Conservation (phyloP, 2,113 vertebrate genomes). For the Emydura subglobosa region DNA sequence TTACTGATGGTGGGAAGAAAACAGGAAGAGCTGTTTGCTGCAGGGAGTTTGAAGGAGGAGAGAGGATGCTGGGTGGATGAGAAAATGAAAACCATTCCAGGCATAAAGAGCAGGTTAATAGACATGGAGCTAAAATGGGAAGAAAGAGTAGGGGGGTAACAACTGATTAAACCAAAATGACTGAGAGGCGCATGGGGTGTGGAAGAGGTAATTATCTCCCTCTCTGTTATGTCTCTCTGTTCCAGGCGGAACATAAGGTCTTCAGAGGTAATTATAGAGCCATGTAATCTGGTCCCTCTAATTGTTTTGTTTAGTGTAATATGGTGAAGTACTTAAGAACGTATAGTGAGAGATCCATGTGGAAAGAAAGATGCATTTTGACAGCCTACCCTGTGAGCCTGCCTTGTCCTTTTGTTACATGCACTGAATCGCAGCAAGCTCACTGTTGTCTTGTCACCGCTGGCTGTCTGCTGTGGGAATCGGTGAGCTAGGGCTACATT, state of each 20-base stretch:
- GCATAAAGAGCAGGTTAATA: slow-evolving; percentile 16
- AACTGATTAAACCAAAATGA: background rate
- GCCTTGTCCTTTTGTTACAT: background rate
- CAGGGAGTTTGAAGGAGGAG: background rate
- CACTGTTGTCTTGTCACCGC: background rate
- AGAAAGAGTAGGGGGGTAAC: slow-evolving; percentile 8
- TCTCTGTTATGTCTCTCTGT: background rate
- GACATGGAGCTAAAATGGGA: background rate
- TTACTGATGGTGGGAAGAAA: background rate
- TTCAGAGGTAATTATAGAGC: slow-evolving; percentile 35
- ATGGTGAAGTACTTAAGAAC: slow-evolving; percentile 33
- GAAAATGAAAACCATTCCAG: background rate
- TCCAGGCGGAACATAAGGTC: background rate
- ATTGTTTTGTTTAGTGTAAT: slow-evolving; percentile 34
- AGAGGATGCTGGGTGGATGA: background rate
- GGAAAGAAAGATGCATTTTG: background rate
- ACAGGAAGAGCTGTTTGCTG: background rate
- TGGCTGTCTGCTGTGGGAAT: background rate
- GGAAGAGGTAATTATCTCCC: background rate
- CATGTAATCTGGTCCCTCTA: slow-evolving; percentile 30
- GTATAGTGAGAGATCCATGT: background rate
- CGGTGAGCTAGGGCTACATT: background rate
- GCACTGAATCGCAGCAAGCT: background rate
- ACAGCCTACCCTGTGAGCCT: background rate
- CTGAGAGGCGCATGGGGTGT: slow-evolving; percentile 29